phyloP scores from a whole-genome alignment of 2,797 vertebrate species.

The Hydrophis major region DNA sequence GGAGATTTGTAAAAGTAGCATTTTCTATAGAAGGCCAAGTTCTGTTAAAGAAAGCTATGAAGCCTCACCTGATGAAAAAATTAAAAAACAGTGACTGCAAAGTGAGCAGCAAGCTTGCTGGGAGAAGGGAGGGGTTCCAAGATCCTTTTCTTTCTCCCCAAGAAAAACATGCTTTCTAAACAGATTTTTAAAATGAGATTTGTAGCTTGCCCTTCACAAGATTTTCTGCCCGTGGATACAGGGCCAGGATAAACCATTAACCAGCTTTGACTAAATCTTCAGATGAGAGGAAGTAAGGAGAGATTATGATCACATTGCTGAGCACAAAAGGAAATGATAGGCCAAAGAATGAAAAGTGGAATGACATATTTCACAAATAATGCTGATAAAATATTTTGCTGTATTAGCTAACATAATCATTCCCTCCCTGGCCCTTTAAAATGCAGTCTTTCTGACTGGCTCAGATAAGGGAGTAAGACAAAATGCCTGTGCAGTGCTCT shows the following conservation, averaged over 20 bases:
- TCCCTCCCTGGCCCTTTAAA: constrained; percentile 38
- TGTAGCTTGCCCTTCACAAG: constrained; percentile 25
- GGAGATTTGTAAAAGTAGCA: not conserved
- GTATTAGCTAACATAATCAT: constrained; percentile 60
- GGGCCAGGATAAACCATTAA: constrained; percentile 52
- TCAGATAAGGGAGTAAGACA: constrained; percentile 61
- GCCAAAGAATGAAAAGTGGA: constrained; percentile 56
- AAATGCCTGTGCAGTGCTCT: constrained; percentile 58
- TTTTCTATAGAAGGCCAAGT: not conserved
- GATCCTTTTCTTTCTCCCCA: not conserved
- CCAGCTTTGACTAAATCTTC: constrained; percentile 36
- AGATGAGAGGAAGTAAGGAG: constrained; percentile 41
- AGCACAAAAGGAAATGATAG: constrained; percentile 61
- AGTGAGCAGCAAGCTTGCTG: not conserved
- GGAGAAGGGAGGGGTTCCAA: not conserved
- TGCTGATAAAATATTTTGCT: constrained; percentile 68
- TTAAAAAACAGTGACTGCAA: not conserved
- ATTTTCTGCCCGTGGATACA: constrained; percentile 12
- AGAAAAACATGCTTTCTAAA: not conserved
- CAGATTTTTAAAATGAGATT: constrained; percentile 16
- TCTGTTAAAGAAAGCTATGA: not conserved
- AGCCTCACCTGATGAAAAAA: not conserved
- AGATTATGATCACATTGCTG: constrained; percentile 61
- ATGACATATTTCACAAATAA: constrained; percentile 54
- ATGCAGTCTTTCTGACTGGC: constrained; percentile 59